These are phyloP conservation scores for Chelonoidis abingdonii DNA, from an alignment of 2,113 vertebrate species.

Conservation along the genomic window DNA sequence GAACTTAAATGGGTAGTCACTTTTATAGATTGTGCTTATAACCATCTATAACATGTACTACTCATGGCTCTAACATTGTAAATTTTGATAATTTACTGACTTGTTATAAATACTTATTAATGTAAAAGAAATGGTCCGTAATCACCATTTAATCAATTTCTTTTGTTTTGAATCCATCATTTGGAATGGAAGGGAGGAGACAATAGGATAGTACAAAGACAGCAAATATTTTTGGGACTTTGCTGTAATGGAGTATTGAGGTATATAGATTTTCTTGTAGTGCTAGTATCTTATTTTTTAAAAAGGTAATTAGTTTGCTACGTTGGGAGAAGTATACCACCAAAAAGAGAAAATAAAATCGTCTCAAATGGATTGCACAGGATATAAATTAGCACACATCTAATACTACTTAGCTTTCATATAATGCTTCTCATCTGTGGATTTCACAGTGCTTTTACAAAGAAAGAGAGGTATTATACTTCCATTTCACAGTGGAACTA, in stretches of 20 bases:
- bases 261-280: background rate
- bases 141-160: background rate
- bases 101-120: background rate
- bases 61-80: background rate
- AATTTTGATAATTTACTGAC: background rate
- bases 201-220: background rate
- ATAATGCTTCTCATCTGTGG: background rate
- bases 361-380: background rate
- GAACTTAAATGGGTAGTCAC: background rate
- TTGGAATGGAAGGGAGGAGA: background rate
- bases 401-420: background rate
- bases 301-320: background rate
- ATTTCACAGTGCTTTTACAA: background rate
- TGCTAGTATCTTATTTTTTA: background rate
- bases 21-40: background rate
- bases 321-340: background rate
- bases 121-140: background rate
- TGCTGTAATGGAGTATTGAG: background rate
- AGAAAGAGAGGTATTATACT: background rate
- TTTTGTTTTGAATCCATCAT: background rate
- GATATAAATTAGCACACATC: fast-evolving
- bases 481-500: background rate
- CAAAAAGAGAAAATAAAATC: background rate
- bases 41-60: background rate
- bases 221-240: background rate